These are phyloP conservation scores for Tenthredo livida DNA, from an alignment of 2,888 invertebrate genomes.

Conservation along the genomic window DNA sequence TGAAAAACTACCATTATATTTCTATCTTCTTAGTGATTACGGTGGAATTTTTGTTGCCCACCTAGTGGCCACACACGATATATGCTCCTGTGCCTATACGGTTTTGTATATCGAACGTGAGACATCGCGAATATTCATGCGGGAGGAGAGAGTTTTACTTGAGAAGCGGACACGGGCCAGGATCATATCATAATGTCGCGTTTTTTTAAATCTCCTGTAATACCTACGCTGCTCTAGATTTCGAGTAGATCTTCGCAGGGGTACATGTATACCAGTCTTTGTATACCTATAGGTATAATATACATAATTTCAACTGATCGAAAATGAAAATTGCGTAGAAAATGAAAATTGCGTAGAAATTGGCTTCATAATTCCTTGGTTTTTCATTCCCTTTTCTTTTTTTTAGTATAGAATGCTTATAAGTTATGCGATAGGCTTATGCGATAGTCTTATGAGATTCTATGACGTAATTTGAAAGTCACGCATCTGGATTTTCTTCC, in stretches of 20 bases:
- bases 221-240: background rate
- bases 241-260: background rate
- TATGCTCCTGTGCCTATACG: background rate
- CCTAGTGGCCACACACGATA: background rate
- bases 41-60: background rate
- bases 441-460: background rate
- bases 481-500: background rate
- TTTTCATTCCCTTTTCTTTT: background rate
- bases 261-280: background rate
- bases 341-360: background rate
- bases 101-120: constrained; percentile 22
- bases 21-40: background rate
- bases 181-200: background rate
- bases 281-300: background rate
- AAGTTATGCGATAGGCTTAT: background rate
- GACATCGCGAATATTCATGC: constrained; percentile 37
- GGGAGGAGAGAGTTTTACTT: background rate
- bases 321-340: background rate
- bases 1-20: background rate
- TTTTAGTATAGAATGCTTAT: background rate
- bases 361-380: background rate
- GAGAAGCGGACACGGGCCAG: background rate
- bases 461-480: background rate
- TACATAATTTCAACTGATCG: background rate
- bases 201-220: background rate